Conservation (phyloP, 2,888 invertebrate genomes). For the Hypselothyrea guttata region DNA sequence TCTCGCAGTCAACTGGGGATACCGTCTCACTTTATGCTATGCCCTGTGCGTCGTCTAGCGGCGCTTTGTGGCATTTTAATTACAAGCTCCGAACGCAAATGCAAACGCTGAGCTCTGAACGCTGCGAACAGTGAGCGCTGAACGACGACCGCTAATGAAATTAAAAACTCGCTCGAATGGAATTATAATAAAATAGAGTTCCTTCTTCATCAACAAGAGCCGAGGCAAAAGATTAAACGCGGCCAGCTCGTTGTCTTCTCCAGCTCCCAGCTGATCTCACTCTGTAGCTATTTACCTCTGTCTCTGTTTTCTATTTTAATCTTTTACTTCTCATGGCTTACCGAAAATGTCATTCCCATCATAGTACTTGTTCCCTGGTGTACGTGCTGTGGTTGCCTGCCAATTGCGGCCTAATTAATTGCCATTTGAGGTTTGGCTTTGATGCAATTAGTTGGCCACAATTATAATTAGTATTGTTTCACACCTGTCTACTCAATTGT, state of each 20-base stretch:
- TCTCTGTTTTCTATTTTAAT: too few species aligned
- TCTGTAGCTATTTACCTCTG: conserved; percentile 5
- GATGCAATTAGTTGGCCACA: conserved; percentile 62
- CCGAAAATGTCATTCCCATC: not conserved
- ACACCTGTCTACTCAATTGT: conserved; percentile 44
- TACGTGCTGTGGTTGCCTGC: conserved; percentile 27
- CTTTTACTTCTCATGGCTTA: not conserved
- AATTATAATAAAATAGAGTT: conserved; percentile 74
- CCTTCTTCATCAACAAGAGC: conserved; percentile 31
- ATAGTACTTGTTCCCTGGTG: not conserved
- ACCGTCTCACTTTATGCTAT: conserved; percentile 6
- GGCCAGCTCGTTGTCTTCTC: conserved; percentile 8
- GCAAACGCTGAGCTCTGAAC: conserved; percentile 8
- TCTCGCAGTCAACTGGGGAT: conserved; percentile 24
- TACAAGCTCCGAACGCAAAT: conserved; percentile 58
- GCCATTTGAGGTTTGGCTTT: conserved; percentile 48
- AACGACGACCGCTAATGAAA: conserved; percentile 58
- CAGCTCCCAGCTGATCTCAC: conserved; percentile 1
- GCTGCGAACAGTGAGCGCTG: conserved; percentile 1
- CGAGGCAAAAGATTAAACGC: conserved; percentile 35
- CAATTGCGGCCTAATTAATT: conserved; percentile 65
- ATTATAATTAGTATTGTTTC: conserved; percentile 68
- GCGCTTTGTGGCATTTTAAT: conserved; percentile 76
- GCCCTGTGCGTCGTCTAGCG: conserved; percentile 30
- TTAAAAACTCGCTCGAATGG: conserved; percentile 71